Evolutionary conservation across 2,888 invertebrate genomes (phyloP), one percentile per base, ranked within the genome.

Genomic region (Hypolimnas misippus): DNA sequence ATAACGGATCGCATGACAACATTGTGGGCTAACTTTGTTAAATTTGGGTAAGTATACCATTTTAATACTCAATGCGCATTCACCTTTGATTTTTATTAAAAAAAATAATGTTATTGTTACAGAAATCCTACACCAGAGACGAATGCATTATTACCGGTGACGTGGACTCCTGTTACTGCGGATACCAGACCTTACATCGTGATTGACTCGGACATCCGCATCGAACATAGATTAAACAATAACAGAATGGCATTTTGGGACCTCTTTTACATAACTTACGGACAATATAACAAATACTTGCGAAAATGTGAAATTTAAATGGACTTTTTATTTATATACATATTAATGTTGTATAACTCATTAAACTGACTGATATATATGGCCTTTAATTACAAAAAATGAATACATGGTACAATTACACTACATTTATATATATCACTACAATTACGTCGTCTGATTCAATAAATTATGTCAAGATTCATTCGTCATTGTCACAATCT

Each of bases 221-320:
- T 87, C 57, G 81, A 83, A 38, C 72, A 76, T 25, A 74, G 92
- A 53, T 79, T 85, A 5, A 75, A 78, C 53, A 82, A 84, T 53
- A 79, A 85, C 6, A 79, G 88, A 17, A 87, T 88, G 83, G 84
- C 89, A 0, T 91, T 87, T 68, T 91, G 92, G 92, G 88, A 91
- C 56, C 78, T 91, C 1, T 91, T 91, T 66, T 86, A 87, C 61
- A 74, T 77, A 7, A 69, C 78, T 19, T 90, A 89, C 40, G 89
- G 84, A 5, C 79, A 73, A 64, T 77, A 81, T 50, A 84, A 80
- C 60, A 83, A 78, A 57, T 73, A 87, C 25, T 68, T 72, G 8
- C 69, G 83, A 50, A 72, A 78, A 7, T 87, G 88, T 62, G 62
- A 65, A 25, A 52, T 58, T 2, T 49, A 49, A 49, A 12, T 46